Base-by-base conservation (phyloP, 2,113 vertebrate genomes). In the Chlorodrepanis virens region DNA sequence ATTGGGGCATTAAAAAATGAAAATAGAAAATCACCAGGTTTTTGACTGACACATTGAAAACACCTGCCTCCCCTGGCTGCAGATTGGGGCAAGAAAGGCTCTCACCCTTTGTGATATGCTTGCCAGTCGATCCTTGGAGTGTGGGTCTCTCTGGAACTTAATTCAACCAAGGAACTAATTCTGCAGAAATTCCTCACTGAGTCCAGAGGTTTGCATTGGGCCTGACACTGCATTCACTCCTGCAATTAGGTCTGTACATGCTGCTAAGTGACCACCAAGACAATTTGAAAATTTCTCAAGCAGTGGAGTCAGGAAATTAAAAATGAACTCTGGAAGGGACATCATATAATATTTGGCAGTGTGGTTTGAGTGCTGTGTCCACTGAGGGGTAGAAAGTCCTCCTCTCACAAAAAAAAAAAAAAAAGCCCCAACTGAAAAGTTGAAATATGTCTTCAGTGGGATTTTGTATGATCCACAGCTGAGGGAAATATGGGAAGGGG, bases 251-350 rank as follows among this genome's bases (percentile, higher is more conserved):
- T 97, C 89, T 91, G 78, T 89, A 70, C 39, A 84, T 95, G 95
- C 89, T 60, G 77, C 56, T 54, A 83, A 95, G 76, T 94, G 86
- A 78, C 75, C 94, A 56, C 96, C 95, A 97, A 95, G 93, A 44
- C 84, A 86, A 83, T 94, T 95, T 93, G 95, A 97, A 96, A 89
- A 95, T 90, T 95, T 94, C 69, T 92, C 69, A 24, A 88, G 93
- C 96, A 96, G 72, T 57, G 56, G 95, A 97, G 94, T 97, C 97
- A 97, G 97, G 97, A 98, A 98, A 97, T 97, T 97, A 97, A 97
- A 97, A 97, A 96, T 98, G 97, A 97, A 97, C 94, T 97, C 96
- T 97, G 97, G 95, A 97, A 97, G 96, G 94, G 91, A 94, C 93
- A 96, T 94, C 81, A 72, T 94, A 92, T 90, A 83, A 61, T 94